A percentile compares a stretch with the other conserved stretches of the same genome.
Evolutionary conservation across 1,140 invertebrate species (phyloP).

Genomic region (Papilio polyxenes): DNA sequence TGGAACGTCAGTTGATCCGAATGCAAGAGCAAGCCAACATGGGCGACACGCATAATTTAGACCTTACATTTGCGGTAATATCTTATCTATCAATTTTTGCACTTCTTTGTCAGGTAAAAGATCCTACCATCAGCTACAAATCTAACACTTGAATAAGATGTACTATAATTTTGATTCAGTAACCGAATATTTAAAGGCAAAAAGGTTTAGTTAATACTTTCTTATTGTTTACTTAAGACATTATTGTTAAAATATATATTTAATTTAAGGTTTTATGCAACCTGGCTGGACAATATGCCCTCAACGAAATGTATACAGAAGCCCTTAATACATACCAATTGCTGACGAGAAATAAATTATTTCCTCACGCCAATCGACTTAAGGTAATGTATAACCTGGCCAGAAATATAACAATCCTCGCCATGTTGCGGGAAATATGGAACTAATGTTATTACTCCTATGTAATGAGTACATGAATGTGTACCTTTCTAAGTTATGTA

Average conservation of each 20-base stretch:
- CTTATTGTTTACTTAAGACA: too few relatives aligned
- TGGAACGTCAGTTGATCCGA: constrained; percentile 93
- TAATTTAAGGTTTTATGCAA: constrained; percentile 92
- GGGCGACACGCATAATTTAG: constrained; percentile 94
- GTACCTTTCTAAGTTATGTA: too few relatives aligned
- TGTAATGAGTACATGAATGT: too few relatives aligned
- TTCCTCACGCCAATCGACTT: constrained; percentile 93
- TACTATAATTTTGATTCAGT: too few relatives aligned
- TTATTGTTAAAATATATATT: not conserved
- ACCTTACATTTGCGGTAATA: constrained; percentile 95
- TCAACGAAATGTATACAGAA: constrained; percentile 97
- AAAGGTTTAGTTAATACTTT: too few relatives aligned
- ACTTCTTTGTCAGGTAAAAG: too few relatives aligned
- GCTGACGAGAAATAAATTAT: constrained; percentile 92
- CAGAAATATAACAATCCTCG: too few relatives aligned
- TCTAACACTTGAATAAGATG: too few relatives aligned
- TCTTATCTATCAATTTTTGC: not conserved
- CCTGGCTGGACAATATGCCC: constrained; percentile 94
- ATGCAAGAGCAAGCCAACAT: constrained; percentile 94
- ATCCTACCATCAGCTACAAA: not conserved
- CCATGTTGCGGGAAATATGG: too few relatives aligned
- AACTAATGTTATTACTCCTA: too few relatives aligned
- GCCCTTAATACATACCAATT: constrained; percentile 97
- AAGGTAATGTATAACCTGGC: constrained; percentile 80
- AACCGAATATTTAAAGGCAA: too few relatives aligned